Base-by-base conservation (phyloP, 2,888 invertebrate genomes). In the Gisinianus flammeolus region DNA sequence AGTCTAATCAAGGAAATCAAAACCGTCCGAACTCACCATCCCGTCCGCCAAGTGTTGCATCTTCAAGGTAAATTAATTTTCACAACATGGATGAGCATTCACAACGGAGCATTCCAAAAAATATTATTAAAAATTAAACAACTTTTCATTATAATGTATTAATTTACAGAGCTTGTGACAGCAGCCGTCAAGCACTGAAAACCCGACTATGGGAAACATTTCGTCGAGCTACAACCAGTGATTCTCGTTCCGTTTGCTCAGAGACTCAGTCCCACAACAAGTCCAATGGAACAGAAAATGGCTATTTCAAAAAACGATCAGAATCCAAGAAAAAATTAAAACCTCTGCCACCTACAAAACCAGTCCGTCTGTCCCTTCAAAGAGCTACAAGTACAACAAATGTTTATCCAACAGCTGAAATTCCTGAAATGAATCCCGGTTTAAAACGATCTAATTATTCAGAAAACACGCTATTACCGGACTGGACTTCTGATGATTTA, bases 291-390 rank as follows among this genome's bases (percentile, higher is more conserved):
- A 66, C 75, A 30, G 83, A 81, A 73, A 81, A 79, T 71, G 82
- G 83, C 2, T 85, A 85, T 78, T 85, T 85, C 52, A 82, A 81
- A 68, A 85, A 84, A 69, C 79, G 83, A 3, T 83, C 83, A 16
- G 83, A 83, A 30, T 82, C 84, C 0, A 82, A 83, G 28, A 81
- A 81, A 71, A 62, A 79, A 79, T 58, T 80, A 71, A 79, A 89
- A 93, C 94, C 94, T 0, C 91, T 92, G 19, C 95, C 95, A 4
- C 95, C 95, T 26, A 93, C 94, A 85, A 95, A 95, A 86, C 95
- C 95, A 0, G 87, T 94, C 70, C 89, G 95, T 12, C 88, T 95
- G 58, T 95, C 94, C 0, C 87, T 95, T 71, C 95, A 95, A 86
- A 91, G 94, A 84, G 93, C 95, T 0, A 91, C 93, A 81, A 94